Evolutionary conservation across 2,113 vertebrate species (phyloP).

Genomic region (Grallaria varia): DNA sequence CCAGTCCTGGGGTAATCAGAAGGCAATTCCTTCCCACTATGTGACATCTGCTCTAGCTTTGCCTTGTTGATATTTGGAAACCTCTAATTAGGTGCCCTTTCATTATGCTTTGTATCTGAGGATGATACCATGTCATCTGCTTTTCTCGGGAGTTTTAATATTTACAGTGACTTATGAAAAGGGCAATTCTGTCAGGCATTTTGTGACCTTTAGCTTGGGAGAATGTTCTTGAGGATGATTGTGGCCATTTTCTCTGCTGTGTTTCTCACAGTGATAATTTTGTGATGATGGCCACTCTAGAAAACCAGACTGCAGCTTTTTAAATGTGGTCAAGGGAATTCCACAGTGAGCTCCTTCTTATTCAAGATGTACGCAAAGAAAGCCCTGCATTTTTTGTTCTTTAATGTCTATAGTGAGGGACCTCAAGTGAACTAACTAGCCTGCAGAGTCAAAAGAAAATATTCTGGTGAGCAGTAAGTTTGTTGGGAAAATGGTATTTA

Average conservation of each 20-base stretch:
- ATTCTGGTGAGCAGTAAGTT: not conserved
- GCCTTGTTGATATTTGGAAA: slow-evolving; percentile 14
- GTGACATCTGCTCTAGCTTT: not conserved
- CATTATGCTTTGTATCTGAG: not conserved
- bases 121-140: not conserved
- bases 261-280: not conserved
- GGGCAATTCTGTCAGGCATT: slow-evolving; percentile 11
- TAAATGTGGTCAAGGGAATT: not conserved
- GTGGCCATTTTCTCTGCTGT: not conserved
- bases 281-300: not conserved
- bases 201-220: not conserved
- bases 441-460: not conserved
- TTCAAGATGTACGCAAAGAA: not conserved
- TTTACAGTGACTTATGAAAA: slow-evolving; percentile 45
- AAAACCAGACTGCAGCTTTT: not conserved
- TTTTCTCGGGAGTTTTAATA: not conserved
- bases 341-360: not conserved
- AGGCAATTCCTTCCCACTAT: not conserved
- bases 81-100: slow-evolving; percentile 5
- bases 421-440: not conserved
- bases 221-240: not conserved
- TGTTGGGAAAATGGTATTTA: slow-evolving; percentile 8
- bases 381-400: not conserved
- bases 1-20: not conserved
- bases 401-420: not conserved